phyloP scores from a whole-genome alignment of 2,797 vertebrate genomes.

The Acipenser transmontanus region DNA sequence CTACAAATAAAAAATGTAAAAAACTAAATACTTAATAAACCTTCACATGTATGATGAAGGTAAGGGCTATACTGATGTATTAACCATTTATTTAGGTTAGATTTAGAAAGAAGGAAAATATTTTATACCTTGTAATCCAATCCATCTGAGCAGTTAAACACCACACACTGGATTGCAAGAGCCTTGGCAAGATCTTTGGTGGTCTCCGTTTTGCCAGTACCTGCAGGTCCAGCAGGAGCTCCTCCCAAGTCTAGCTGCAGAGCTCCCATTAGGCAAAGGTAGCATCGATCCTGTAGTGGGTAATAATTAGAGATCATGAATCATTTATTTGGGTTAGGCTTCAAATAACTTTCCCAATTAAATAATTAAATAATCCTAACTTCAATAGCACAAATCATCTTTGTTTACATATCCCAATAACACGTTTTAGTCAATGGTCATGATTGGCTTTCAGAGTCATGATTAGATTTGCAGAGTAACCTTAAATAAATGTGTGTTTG shows the following conservation, averaged over 20 bases:
- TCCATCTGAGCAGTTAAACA: constrained; percentile 84
- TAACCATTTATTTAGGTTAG: too few relatives aligned
- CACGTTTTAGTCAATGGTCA: too few relatives aligned
- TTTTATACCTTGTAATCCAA: constrained; percentile 77
- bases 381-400: too few relatives aligned
- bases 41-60: not conserved
- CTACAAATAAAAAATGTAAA: constrained; percentile 45
- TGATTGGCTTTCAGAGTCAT: too few relatives aligned
- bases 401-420: too few relatives aligned
- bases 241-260: constrained; percentile 80
- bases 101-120: not conserved
- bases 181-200: constrained; percentile 83
- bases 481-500: too few relatives aligned
- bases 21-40: not conserved
- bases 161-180: constrained; percentile 80
- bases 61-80: not conserved
- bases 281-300: constrained; percentile 72
- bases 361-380: too few relatives aligned
- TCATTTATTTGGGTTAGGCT: too few relatives aligned
- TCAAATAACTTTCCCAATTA: too few relatives aligned
- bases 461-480: too few relatives aligned
- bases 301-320: too few relatives aligned
- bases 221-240: constrained; percentile 78
- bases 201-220: constrained; percentile 82
- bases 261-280: constrained; percentile 84